Evolutionary conservation across 2,113 vertebrate species (phyloP), one percentile per base, ranked within the genome.

Genomic region (Microtus montanus): DNA sequence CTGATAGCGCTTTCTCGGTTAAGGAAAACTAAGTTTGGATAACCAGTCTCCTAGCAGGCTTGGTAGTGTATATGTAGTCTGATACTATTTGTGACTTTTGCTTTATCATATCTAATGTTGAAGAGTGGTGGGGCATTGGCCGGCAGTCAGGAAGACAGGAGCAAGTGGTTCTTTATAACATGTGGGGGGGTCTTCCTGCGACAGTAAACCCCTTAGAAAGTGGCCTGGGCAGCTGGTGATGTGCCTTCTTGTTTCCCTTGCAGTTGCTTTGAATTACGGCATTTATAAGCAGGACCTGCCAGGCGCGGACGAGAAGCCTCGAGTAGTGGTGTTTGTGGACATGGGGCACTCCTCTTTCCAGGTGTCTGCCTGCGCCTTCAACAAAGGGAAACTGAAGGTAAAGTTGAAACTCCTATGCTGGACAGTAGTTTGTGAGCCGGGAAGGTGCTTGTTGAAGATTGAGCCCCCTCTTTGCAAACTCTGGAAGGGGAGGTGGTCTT

Each of bases 291-390:
- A 98, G 94, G 99, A 99, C 96, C 98, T 99, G 87, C 98, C 98
- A 88, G 90, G 96, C 95, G 97, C 95, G 79, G 98, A 99, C 20
- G 98, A 99, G 85, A 99, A 99, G 64, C 98, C 98, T 58, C 98
- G 98, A 61, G 97, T 98, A 95, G 98, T 99, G 75, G 98, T 99
- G 73, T 99, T 99, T 98, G 98, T 98, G 80, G 98, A 99, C 92
- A 99, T 99, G 98, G 99, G 98, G 14, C 99, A 99, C 95, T 99
- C 99, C n/a, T 98, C 98, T 26, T 98, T 99, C 96, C 99, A 99
- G 96, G 98, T 99, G 44, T 98, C 98, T 85, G 98, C 98, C 75
- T 99, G 98, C 97, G 98, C 98, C 7, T 99, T 99, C 96, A 99
- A 98, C 96, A 99, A 98, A 95, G 98, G 98, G 70, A 99, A 98